Base-by-base conservation (phyloP, 2,797 vertebrate genomes). In the Anas bernieri region DNA sequence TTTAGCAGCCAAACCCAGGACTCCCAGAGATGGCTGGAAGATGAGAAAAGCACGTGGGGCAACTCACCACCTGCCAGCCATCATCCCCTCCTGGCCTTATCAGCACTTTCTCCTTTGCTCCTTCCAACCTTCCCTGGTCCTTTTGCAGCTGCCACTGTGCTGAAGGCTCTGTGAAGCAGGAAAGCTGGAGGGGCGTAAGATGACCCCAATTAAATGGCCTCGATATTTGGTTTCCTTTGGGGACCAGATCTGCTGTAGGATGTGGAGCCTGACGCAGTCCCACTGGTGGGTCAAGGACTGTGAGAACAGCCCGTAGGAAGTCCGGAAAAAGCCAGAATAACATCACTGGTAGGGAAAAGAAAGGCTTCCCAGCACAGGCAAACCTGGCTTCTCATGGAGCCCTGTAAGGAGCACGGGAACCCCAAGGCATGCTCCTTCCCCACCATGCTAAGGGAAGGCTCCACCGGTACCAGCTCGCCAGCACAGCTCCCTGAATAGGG, bases 401-500 rank as follows among this genome's bases (percentile, higher is more conserved):
- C 35, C 15, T 45, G 9, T 15, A 33, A 80, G 59, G 4, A 11
- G 7, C 22, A 76, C 2, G 8, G 17, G 66, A 67, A 50, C 31
- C 52, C 6, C 33, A 80, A 73, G 31, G n/a, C 74, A 45, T 0
- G 4, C 11, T 28, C 56, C 16, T 52, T 66, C 70, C 46, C 37
- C 0, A 2, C 26, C 30, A 11, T 26, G 12, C 16, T 17, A 52
- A 48, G 17, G 12, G 21, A 76, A 41, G 30, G 30, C 26, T 45
- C 43, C 17, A n/a, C 11, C 28, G n/a, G 26, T 37, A 68, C 31
- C n/a, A 62, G 43, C 25, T 81, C 3, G 0, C 33, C n/a, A 31
- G 54, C 23, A n/a, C 22, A 7, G 0, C n/a, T 26, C 4, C 0
- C 46, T 48, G 16, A 30, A 37, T 10, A 43, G 11, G n/a, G 56